Base-by-base conservation (phyloP, 2,113 vertebrate species). In the Polyodon spathula region DNA sequence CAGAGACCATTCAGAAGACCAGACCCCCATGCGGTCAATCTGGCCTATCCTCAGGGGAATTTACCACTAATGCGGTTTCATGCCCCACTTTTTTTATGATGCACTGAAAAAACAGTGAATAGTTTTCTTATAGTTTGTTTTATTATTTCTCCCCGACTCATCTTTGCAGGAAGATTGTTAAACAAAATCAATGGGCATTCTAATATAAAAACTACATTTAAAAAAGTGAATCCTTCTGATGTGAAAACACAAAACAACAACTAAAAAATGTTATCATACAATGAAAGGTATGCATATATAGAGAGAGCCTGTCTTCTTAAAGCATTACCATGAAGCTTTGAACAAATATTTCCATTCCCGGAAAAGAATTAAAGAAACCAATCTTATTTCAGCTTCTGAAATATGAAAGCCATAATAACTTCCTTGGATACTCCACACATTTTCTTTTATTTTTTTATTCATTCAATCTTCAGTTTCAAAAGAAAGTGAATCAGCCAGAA, bases 401-500 rank as follows among this genome's bases (percentile, higher is more conserved):
- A 86, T 90, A 86, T 73, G 76, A 87, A 81, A 68, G 78, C 84
- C 78, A 88, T 88, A 91, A 88, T 89, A 87, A 87, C 83, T 81
- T 85, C 76, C 76, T 71, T 62, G 56, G 68, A 80, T 82, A 77
- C 79, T 77, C 69, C 44, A 80, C 77, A 73, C 77, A 86, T 76
- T 80, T 73, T 66, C 65, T 72, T 46, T 50, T 82, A 66, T 83
- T 86, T 85, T 80, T 80, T 88, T 85, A 87, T 92, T 88, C 80
- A 83, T 88, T 93, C 89, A 91, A 90, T 93, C 91, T 91, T 80
- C 79, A 84, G 82, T 94, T 95, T 96, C 90, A 93, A 92, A 85
- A 95, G 88, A 85, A 87, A 93, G 82, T 73, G 85, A 93, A 94
- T 95, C 89, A 94, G 86, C 86, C 86, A 92, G 90, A 93, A 97